These are phyloP conservation scores for Cheilosia scutellata DNA, from an alignment of 2,888 invertebrate genomes.

Conservation along the genomic window DNA sequence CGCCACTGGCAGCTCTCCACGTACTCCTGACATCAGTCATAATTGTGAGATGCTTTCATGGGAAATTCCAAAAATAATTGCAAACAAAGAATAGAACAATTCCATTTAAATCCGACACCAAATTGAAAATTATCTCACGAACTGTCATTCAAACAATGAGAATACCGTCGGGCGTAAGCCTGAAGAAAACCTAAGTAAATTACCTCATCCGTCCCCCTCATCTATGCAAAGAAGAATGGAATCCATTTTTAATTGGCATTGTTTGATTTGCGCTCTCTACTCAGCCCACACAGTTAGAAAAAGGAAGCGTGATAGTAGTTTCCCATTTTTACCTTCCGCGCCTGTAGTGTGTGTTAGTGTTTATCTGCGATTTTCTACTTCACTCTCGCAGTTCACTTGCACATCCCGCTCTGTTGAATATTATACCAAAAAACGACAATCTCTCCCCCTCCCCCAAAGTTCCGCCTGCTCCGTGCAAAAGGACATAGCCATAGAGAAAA, in stretches of 20 bases:
- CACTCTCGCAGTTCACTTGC: background rate
- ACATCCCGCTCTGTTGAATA: conserved; percentile 2
- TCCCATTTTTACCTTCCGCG: conserved; percentile 6
- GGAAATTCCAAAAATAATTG: no score
- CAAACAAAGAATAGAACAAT: no score
- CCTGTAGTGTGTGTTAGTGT: background rate
- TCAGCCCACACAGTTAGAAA: background rate
- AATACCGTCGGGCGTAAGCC: background rate
- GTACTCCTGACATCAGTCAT: no score
- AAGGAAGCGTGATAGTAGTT: background rate
- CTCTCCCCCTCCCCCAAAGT: background rate
- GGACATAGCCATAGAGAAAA: background rate
- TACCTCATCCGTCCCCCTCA: background rate
- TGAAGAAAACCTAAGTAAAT: conserved; percentile 15
- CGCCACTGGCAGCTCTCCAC: no score
- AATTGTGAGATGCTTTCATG: no score
- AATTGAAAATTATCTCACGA: no score
- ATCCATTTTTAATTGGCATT: conserved; percentile 54
- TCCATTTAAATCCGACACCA: no score
- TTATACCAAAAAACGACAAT: conserved; percentile 25
- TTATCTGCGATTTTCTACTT: background rate
- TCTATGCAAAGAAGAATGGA: conserved; percentile 5
- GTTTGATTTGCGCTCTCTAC: conserved; percentile 6
- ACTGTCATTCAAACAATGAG: background rate
- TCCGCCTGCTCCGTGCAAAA: background rate